Conservation (phyloP, 2,888 invertebrate genomes). For the Polyploca ridens region DNA sequence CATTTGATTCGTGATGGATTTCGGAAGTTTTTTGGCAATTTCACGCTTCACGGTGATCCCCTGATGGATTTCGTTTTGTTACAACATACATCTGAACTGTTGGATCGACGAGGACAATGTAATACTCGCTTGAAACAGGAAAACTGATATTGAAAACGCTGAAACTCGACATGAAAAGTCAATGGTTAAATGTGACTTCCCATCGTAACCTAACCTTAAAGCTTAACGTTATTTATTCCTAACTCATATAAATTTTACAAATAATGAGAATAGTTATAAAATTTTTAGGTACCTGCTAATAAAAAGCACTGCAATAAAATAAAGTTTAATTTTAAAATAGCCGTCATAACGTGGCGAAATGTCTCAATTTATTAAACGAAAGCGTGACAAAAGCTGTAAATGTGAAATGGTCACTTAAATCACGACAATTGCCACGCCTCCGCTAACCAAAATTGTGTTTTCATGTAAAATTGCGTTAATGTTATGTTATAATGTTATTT, state of each 20-base stretch:
- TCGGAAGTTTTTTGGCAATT: constrained; percentile 79
- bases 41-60: constrained; percentile 71
- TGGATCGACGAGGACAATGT: constrained; percentile 9
- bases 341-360: constrained; percentile 56
- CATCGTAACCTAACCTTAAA: neutral
- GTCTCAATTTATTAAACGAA: constrained; percentile 70
- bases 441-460: constrained; percentile 61
- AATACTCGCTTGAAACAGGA: constrained; percentile 3
- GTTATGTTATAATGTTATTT: constrained; percentile 50
- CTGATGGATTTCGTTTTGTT: constrained; percentile 68
- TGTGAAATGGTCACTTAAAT: constrained; percentile 69
- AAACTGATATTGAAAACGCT: constrained; percentile 2
- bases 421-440: constrained; percentile 64
- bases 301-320: constrained; percentile 34
- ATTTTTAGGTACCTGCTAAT: neutral
- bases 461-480: constrained; percentile 62
- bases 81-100: constrained; percentile 44
- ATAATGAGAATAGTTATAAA: neutral
- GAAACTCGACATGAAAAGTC: constrained; percentile 4
- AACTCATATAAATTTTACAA: neutral
- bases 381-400: constrained; percentile 74
- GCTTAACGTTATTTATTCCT: neutral
- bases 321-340: constrained; percentile 45
- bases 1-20: constrained; percentile 83
- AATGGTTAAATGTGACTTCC: neutral